These are phyloP conservation scores for Cryptus viduatorius DNA, from an alignment of 2,888 invertebrate genomes.

Conservation along the genomic window DNA sequence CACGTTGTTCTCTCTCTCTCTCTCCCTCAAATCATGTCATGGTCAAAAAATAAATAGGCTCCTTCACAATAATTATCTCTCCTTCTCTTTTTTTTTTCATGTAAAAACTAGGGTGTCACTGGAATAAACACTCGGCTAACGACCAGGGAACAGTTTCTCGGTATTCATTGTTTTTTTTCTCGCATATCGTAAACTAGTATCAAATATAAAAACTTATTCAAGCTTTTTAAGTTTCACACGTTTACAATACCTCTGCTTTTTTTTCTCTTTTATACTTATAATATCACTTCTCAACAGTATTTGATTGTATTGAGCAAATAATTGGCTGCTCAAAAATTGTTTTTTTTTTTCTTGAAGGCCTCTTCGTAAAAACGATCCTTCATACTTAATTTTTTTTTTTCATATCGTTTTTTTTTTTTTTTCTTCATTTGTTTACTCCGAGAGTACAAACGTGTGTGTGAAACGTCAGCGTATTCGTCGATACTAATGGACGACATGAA, in stretches of 20 bases:
- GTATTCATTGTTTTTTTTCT: conserved; percentile 69
- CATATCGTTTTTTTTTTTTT: not conserved
- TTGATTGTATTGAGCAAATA: conserved; percentile 82
- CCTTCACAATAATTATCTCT: conserved; percentile 75
- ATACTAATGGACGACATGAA: conserved; percentile 25
- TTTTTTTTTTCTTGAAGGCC: conserved; percentile 72
- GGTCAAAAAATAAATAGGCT: conserved; percentile 82
- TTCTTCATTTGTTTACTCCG: conserved; percentile 20
- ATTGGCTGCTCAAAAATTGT: conserved; percentile 76
- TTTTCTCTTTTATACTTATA: conserved; percentile 76
- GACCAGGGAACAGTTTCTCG: conserved; percentile 77
- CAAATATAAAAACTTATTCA: conserved; percentile 83
- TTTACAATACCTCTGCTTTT: conserved; percentile 78
- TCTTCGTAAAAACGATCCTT: conserved; percentile 69
- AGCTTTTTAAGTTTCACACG: conserved; percentile 81
- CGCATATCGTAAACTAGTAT: conserved; percentile 81
- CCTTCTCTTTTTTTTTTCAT: conserved; percentile 59
- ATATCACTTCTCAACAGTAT: conserved; percentile 80
- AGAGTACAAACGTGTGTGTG: conserved; percentile 12
- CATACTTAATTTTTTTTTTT: conserved; percentile 2
- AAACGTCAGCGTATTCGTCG: not conserved
- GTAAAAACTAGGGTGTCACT: conserved; percentile 73
- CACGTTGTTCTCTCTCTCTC: conserved; percentile 75
- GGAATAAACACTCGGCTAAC: conserved; percentile 76
- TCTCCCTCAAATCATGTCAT: conserved; percentile 76